These are phyloP conservation scores for Gryllus bimaculatus DNA, from an alignment of 1,140 invertebrate genomes.

Conservation along the genomic window DNA sequence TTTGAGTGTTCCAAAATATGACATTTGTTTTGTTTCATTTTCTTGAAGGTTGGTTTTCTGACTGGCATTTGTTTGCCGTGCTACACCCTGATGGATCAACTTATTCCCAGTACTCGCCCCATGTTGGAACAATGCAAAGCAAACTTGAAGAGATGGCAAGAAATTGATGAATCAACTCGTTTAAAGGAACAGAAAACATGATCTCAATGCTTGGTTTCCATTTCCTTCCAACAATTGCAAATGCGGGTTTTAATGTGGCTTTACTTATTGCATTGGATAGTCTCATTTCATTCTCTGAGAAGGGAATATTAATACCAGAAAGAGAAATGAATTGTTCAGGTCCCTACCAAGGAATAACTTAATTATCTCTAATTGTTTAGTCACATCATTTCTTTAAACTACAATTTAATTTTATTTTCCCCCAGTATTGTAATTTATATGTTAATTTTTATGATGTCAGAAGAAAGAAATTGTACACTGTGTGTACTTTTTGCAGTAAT, in stretches of 20 bases:
- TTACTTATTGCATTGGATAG: neutral
- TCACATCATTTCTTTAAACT: too few relatives aligned
- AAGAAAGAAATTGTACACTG: neutral
- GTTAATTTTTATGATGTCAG: neutral
- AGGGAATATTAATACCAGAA: neutral
- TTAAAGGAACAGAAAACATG: constrained; percentile 6
- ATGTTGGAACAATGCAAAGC: constrained; percentile 55
- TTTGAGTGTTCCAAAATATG: neutral
- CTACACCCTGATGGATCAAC: constrained; percentile 54
- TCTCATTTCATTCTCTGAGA: too few relatives aligned
- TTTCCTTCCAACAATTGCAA: neutral
- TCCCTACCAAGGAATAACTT: neutral
- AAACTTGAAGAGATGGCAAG: constrained; percentile 48
- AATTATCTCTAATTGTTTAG: too few relatives aligned
- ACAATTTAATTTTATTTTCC: neutral
- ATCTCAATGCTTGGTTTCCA: neutral
- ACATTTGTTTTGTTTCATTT: neutral
- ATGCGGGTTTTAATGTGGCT: neutral
- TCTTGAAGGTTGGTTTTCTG: constrained; percentile 60
- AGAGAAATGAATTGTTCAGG: neutral
- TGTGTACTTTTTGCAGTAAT: neutral
- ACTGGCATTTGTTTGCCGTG: constrained; percentile 72
- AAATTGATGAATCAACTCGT: constrained; percentile 31
- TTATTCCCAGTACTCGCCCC: constrained; percentile 60
- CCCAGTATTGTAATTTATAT: neutral